Evolutionary conservation across 2,888 invertebrate genomes (phyloP).

Genomic region (Pandemis cinnamomeana): DNA sequence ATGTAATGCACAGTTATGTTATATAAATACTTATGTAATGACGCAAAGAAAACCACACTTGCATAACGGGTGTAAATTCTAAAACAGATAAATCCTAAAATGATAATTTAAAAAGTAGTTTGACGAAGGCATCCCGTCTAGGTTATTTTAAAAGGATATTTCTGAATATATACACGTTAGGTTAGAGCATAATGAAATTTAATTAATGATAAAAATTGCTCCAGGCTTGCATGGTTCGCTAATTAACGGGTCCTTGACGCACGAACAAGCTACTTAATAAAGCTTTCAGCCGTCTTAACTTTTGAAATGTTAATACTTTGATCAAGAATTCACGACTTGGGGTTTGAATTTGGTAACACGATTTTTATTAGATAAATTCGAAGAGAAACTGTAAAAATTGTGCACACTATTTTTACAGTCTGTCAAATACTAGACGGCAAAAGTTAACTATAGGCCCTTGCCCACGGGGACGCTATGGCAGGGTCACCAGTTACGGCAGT

Average conservation of each 20-base stretch:
- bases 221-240: neutral
- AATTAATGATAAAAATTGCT: neutral
- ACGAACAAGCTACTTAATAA: slow-evolving; percentile 8
- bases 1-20: no score
- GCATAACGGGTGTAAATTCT: neutral
- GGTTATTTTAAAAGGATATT: neutral
- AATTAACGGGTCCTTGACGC: slow-evolving; percentile 1
- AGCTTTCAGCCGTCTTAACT: slow-evolving; percentile 6
- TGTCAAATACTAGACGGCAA: neutral
- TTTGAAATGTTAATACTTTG: slow-evolving; percentile 11
- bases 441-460: no score
- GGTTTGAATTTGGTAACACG: slow-evolving; percentile 5
- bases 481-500: no score
- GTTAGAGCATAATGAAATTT: neutral
- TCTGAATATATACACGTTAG: neutral
- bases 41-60: neutral
- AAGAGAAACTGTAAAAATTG: slow-evolving; percentile 1
- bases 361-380: neutral
- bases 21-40: neutral
- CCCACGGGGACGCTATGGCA: no score
- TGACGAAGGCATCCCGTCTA: neutral
- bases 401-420: neutral
- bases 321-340: neutral
- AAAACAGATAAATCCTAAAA: neutral
- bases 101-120: neutral